Evolutionary conservation across 2,113 vertebrate genomes (phyloP).

Genomic region (Numenius arquata): DNA sequence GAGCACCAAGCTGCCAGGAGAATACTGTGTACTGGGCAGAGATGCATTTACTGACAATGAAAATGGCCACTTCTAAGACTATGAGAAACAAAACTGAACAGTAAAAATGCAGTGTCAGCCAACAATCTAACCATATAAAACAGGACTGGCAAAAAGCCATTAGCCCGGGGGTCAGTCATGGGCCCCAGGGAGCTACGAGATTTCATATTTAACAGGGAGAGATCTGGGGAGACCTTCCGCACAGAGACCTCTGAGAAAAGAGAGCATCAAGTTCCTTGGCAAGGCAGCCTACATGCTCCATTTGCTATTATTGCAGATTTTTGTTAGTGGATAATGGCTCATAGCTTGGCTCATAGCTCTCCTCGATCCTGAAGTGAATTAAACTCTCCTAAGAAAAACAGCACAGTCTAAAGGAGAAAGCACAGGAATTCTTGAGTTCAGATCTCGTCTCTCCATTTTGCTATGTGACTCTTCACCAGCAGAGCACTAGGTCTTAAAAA

Average conservation of each 20-base stretch:
- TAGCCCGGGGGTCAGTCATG: background rate
- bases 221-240: slow-evolving; percentile 44
- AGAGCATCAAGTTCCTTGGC: slow-evolving; percentile 47
- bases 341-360: slow-evolving; percentile 35
- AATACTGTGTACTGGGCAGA: slow-evolving; percentile 35
- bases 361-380: slow-evolving; percentile 19
- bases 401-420: background rate
- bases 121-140: slow-evolving; percentile 28
- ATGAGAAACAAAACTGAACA: slow-evolving; percentile 26
- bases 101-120: slow-evolving; percentile 41
- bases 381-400: slow-evolving; percentile 17
- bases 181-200: background rate
- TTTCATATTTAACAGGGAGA: slow-evolving; percentile 32
- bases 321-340: slow-evolving; percentile 50
- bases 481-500: background rate
- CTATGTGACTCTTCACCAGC: background rate
- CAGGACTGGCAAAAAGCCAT: slow-evolving; percentile 28
- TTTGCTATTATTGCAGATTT: slow-evolving; percentile 55
- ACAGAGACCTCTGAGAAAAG: slow-evolving; percentile 35
- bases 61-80: slow-evolving; percentile 34
- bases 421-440: background rate
- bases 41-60: slow-evolving; percentile 38
- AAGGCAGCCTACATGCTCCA: slow-evolving; percentile 36
- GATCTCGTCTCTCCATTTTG: background rate
- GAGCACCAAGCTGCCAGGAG: slow-evolving; percentile 32